Base-by-base conservation (phyloP, 1,140 invertebrate species). In the Magallana gigas region DNA sequence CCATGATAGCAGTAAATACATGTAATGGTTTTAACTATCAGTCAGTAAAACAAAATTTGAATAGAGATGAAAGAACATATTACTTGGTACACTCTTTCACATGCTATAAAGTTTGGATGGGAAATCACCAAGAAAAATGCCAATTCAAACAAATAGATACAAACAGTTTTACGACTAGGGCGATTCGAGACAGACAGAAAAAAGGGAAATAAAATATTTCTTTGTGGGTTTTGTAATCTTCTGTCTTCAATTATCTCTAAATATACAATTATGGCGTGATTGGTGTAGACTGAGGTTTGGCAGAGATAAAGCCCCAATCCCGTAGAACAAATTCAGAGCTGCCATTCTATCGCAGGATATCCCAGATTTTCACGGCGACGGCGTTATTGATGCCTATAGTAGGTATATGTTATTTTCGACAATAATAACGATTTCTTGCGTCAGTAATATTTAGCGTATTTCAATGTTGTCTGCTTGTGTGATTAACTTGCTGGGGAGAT, bases 331-430 rank as follows among this genome's bases (percentile, higher is more conserved):
- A 48, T 48, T 48, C 36, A 76, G 12, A 29, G 36, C 23, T 29
- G 18, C 16, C 60, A 11, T 29, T 0, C 23, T 18, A 76, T 11
- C 23, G 9, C 68, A 76, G 68, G 68, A 76, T 76, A 76, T 76
- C 68, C 68, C 36, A 76, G 68, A 76, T 76, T 76, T 76, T 76
- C 68, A 29, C 36, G 68, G 68, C 68, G 68, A 76, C 68, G 36
- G 23, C 9, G 68, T 76, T 76, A 76, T 76, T 36, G 8, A 76
- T 76, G 68, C 68, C 68, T 76, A 76, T 76, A 76, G 68, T 76
- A 76, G 36, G 68, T 76, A 76, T 29, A 76, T 76, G 68, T 76
- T 76, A 29, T 76, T 76, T 76, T 36, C 68, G 36, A 36, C 18
- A 68, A 76, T 48, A 48, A 64, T 18, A 18, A 16, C 8, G 18